Evolutionary conservation across 2,113 vertebrate species (phyloP).

Genomic region (Struthidea cinerea): DNA sequence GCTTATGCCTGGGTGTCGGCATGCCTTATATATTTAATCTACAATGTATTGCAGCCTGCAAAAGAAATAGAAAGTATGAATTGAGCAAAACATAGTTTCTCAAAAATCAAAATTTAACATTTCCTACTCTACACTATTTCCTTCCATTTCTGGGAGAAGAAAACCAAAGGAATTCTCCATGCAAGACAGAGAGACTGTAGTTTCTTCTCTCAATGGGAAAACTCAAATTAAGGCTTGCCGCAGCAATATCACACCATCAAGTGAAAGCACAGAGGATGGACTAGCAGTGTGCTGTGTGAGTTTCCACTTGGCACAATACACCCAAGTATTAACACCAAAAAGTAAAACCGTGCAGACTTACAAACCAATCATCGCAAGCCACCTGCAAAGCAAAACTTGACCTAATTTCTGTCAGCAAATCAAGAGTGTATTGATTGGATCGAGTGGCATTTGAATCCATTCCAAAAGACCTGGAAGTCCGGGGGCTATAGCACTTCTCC

Average conservation of each 20-base stretch:
- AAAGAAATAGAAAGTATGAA: neutral
- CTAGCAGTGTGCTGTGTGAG: neutral
- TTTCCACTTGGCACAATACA: neutral
- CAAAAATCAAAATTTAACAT: neutral
- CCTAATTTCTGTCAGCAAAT: neutral
- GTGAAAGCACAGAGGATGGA: neutral
- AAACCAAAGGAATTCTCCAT: neutral
- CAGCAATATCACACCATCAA: neutral
- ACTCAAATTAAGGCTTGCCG: neutral
- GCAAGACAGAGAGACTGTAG: neutral
- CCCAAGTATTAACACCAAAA: neutral
- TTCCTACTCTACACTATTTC: neutral
- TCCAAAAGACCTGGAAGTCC: neutral
- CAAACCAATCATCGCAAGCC: neutral
- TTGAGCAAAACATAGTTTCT: neutral
- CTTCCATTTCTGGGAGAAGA: neutral
- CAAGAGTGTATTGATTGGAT: neutral
- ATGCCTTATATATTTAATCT: neutral
- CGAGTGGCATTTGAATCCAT: neutral
- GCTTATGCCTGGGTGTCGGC: neutral
- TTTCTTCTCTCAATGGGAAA: neutral
- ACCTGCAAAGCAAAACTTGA: neutral
- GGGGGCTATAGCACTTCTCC: neutral
- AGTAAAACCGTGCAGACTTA: neutral
- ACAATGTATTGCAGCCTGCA: neutral